These are phyloP conservation scores for Syngnathus acus DNA, from an alignment of 2,797 vertebrate species.

Conservation along the genomic window DNA sequence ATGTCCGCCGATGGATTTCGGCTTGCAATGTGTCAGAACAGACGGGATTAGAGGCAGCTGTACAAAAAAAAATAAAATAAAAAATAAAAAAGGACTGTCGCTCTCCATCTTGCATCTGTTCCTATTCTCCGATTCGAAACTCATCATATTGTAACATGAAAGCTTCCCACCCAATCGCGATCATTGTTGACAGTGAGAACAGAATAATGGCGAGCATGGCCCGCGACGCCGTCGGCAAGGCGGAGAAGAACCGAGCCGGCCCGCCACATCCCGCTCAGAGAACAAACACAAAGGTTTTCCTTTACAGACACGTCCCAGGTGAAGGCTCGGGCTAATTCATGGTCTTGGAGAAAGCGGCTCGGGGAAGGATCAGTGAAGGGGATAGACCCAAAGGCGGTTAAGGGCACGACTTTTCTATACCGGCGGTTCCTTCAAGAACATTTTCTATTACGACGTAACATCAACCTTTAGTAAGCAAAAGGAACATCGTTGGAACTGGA, in stretches of 20 bases:
- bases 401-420: constrained; percentile 20
- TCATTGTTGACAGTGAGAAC: not conserved
- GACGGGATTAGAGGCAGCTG: not conserved
- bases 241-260: constrained; percentile 50
- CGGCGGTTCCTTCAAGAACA: constrained; percentile 15
- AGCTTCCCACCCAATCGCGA: too few relatives aligned
- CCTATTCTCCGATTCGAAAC: not conserved
- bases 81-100: not conserved
- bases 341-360: constrained; percentile 29
- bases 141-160: too few relatives aligned
- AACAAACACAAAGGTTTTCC: constrained; percentile 68
- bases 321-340: constrained; percentile 55
- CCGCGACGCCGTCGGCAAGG: constrained; percentile 41
- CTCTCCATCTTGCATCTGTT: not conserved
- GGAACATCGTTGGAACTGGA: not conserved
- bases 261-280: constrained; percentile 62
- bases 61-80: not conserved
- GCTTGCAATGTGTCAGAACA: constrained; percentile 11
- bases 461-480: too few relatives aligned
- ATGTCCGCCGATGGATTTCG: constrained; percentile 9
- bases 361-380: constrained; percentile 12
- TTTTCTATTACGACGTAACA: constrained; percentile 30
- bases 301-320: constrained; percentile 51
- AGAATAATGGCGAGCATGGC: constrained; percentile 40
- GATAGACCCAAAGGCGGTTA: not conserved